Conservation (phyloP, 2,797 vertebrate species). For the Pseudochirops corinnae region DNA sequence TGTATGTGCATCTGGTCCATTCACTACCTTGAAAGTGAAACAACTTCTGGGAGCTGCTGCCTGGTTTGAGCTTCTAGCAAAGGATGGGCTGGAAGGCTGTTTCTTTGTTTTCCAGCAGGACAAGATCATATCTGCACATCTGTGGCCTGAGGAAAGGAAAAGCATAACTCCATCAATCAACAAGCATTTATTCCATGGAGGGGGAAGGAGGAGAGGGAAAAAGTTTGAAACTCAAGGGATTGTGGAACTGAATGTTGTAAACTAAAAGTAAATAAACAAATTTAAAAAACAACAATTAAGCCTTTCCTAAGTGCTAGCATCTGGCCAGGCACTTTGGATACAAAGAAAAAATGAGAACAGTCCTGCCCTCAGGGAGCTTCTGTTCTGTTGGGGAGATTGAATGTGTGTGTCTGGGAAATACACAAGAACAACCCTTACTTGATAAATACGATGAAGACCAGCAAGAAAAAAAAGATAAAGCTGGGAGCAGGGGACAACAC, state of each 20-base stretch:
- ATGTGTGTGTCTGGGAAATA: too few species aligned
- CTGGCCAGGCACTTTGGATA: too few species aligned
- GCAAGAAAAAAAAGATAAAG: too few species aligned
- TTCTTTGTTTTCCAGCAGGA: conserved; percentile 82
- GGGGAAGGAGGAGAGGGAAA: too few species aligned
- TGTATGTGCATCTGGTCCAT: background rate
- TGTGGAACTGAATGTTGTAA: too few species aligned
- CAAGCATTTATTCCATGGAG: too few species aligned
- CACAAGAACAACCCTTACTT: too few species aligned
- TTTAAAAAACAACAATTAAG: background rate
- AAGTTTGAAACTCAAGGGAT: too few species aligned
- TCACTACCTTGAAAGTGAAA: background rate
- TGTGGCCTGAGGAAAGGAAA: conserved; percentile 75
- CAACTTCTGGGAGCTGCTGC: background rate
- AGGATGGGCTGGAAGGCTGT: conserved; percentile 81
- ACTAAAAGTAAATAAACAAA: too few species aligned
- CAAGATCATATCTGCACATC: conserved; percentile 86
- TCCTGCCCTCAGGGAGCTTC: background rate
- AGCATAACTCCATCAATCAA: background rate
- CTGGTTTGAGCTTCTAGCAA: conserved; percentile 66
- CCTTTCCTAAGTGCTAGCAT: too few species aligned
- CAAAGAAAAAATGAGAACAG: background rate
- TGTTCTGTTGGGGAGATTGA: background rate
- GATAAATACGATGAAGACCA: too few species aligned
- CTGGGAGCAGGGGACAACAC: too few species aligned